Evolutionary conservation across 2,888 invertebrate species (phyloP).

Genomic region (Exocentrus adspersus): DNA sequence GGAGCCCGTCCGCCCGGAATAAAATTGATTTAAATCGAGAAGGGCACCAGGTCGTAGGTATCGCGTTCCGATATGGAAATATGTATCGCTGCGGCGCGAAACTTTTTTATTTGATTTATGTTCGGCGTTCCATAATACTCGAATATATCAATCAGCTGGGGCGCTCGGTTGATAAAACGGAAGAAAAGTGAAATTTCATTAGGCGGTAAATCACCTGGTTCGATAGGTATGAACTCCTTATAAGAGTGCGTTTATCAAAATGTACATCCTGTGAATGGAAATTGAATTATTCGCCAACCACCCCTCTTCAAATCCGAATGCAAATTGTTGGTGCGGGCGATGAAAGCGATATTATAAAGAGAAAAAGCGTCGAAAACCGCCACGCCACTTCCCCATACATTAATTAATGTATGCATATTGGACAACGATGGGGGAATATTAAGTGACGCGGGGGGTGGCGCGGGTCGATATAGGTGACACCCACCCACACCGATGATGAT

Average conservation of each 20-base stretch:
- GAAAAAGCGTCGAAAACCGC: slow-evolving; percentile 37
- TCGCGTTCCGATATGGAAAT: slow-evolving; percentile 41
- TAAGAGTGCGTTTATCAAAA: no score
- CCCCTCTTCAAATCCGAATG: slow-evolving; percentile 12
- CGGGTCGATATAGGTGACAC: slow-evolving; percentile 44
- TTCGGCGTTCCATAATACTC: slow-evolving; percentile 38
- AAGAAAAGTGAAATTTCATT: slow-evolving; percentile 19
- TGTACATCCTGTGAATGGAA: neutral
- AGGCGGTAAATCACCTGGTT: neutral
- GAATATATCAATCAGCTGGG: slow-evolving; percentile 36
- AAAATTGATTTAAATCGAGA: slow-evolving; percentile 53
- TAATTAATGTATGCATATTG: slow-evolving; percentile 48
- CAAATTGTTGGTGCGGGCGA: slow-evolving; percentile 12
- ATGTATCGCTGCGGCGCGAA: slow-evolving; percentile 33
- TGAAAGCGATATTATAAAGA: slow-evolving; percentile 30
- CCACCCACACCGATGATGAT: slow-evolving; percentile 26
- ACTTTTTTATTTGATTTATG: slow-evolving; percentile 43
- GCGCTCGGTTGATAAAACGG: neutral
- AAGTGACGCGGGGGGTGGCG: slow-evolving; percentile 46
- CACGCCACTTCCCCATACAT: slow-evolving; percentile 41
- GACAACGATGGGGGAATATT: slow-evolving; percentile 45
- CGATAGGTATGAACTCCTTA: no score
- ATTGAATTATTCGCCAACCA: slow-evolving; percentile 13
- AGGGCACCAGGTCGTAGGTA: slow-evolving; percentile 35
- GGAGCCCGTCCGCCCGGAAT: slow-evolving; percentile 40